Conservation (phyloP, 2,888 invertebrate species). For the Polyommatus icarus region DNA sequence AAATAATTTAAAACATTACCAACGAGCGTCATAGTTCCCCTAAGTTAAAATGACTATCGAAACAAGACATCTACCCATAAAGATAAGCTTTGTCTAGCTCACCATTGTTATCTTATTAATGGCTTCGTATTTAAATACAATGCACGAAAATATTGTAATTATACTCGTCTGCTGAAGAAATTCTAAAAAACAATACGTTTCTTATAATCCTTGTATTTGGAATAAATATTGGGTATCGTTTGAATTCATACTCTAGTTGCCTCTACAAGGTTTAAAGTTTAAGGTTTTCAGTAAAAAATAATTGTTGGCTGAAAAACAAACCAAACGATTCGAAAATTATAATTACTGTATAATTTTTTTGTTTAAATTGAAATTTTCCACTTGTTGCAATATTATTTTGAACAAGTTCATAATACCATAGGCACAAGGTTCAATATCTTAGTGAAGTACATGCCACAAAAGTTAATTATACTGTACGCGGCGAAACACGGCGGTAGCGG, state of each 20-base stretch:
- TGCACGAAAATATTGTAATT: slow-evolving; percentile 14
- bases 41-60: not conserved
- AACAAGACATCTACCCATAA: slow-evolving; percentile 17
- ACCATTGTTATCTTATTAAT: slow-evolving; percentile 20
- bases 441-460: not conserved
- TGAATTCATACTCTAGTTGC: too few species aligned
- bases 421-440: not conserved
- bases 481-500: too few species aligned
- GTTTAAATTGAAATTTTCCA: not conserved
- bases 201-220: not conserved
- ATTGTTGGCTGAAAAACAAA: too few species aligned
- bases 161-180: not conserved
- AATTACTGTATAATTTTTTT: not conserved
- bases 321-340: not conserved
- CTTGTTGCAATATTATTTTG: not conserved
- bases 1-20: not conserved
- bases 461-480: too few species aligned
- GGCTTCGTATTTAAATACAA: slow-evolving; percentile 7
- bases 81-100: slow-evolving; percentile 17
- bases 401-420: not conserved
- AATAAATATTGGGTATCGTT: too few species aligned
- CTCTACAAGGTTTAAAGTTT: too few species aligned
- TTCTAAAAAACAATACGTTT: not conserved
- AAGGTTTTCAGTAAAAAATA: too few species aligned
- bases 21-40: not conserved